Evolutionary conservation across 1,140 invertebrate genomes (phyloP).

Genomic region (Hylaeus anthracinus): DNA sequence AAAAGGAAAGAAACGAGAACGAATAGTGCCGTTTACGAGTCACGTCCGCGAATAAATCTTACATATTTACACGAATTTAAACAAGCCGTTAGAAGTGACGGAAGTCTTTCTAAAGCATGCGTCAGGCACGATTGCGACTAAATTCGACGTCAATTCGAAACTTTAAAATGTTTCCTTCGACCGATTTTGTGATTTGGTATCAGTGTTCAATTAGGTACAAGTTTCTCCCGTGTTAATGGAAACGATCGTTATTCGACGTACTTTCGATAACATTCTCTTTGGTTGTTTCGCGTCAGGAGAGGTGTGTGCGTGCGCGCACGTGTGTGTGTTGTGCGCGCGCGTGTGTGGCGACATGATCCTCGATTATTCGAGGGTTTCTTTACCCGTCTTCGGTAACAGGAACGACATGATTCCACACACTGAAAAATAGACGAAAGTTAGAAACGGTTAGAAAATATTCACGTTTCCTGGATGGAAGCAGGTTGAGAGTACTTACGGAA

Average conservation of each 20-base stretch:
- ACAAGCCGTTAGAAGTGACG: background rate
- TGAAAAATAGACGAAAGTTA: constrained; percentile 71
- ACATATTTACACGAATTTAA: constrained; percentile 36
- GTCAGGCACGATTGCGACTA: background rate
- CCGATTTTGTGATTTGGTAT: background rate
- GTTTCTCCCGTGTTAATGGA: background rate
- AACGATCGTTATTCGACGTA: background rate
- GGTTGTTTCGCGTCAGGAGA: constrained; percentile 1
- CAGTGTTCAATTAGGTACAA: background rate
- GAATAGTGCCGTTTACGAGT: background rate
- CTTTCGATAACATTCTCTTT: background rate
- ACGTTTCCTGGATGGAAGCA: background rate
- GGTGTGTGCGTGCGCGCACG: no score
- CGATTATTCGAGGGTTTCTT: constrained; percentile 84
- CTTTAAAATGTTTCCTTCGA: background rate
- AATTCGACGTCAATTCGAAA: background rate
- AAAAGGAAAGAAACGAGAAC: background rate
- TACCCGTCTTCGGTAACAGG: constrained; percentile 85
- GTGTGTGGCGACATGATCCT: background rate
- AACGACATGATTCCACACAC: constrained; percentile 85
- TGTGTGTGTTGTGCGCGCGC: no score
- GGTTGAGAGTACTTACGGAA: constrained; percentile 82
- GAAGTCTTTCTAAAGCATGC: background rate
- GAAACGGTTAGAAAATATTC: background rate
- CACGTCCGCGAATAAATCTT: constrained; percentile 27